phyloP scores from a whole-genome alignment of 2,888 invertebrate genomes.

The Drosophila mimica region DNA sequence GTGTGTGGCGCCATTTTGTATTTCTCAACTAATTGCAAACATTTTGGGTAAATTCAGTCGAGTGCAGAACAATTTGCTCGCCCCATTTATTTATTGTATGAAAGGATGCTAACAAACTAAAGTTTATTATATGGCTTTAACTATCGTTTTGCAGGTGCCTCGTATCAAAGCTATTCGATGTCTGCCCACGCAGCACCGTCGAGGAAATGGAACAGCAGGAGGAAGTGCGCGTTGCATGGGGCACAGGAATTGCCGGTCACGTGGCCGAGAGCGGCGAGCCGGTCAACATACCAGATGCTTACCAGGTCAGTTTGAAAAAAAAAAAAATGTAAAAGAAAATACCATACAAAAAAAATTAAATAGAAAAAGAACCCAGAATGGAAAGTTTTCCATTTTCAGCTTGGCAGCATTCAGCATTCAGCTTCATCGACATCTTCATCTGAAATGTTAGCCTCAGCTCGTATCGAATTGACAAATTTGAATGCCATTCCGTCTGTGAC shows the following conservation, averaged over 20 bases:
- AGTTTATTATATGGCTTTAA: conserved; percentile 18
- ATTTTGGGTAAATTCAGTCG: conserved; percentile 20
- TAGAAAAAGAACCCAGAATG: conserved; percentile 17
- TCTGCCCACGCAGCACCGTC: conserved; percentile 95
- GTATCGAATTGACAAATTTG: conserved; percentile 69
- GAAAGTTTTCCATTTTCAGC: conserved; percentile 38
- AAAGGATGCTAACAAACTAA: conserved; percentile 11
- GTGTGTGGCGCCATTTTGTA: conserved; percentile 36
- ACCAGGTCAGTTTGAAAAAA: conserved; percentile 88
- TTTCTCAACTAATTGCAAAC: conserved; percentile 44
- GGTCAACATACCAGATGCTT: conserved; percentile 98
- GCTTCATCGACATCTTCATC: conserved; percentile 9
- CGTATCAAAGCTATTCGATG: conserved; percentile 97
- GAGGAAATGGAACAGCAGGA: conserved; percentile 96
- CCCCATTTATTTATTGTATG: conserved; percentile 9
- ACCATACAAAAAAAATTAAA: neutral
- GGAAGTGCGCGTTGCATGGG: conserved; percentile 97
- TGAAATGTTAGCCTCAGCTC: conserved; percentile 2
- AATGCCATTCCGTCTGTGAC: conserved; percentile 45
- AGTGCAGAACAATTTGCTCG: neutral
- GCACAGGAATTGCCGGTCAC: conserved; percentile 97
- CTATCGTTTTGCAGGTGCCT: conserved; percentile 87
- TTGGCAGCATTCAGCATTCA: neutral
- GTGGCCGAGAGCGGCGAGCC: conserved; percentile 96
- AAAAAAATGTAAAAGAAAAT: neutral